A percentile compares a stretch with the other conserved stretches of the same genome.
Conservation (phyloP, 2,113 vertebrate species). For the Furnarius figulus region DNA sequence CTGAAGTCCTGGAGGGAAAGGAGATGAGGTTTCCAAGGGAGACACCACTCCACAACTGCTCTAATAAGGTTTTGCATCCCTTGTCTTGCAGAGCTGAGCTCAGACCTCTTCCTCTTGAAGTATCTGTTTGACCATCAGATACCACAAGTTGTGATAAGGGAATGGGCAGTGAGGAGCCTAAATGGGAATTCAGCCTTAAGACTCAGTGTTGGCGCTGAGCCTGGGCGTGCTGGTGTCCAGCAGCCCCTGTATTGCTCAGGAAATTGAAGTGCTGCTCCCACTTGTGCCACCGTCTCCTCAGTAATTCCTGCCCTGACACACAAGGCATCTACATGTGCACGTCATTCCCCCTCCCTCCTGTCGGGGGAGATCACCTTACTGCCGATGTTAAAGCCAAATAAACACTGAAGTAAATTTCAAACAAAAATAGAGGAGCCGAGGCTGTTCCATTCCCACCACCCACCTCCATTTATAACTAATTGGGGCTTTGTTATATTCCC, state of each 20-base stretch:
- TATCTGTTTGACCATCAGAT: neutral
- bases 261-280: neutral
- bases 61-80: neutral
- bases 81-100: neutral
- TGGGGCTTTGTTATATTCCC: conserved; percentile 58
- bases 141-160: fast-evolving
- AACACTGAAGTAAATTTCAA: neutral
- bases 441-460: conserved; percentile 27
- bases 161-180: neutral
- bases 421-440: neutral
- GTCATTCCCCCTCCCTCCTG: neutral
- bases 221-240: neutral
- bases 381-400: neutral
- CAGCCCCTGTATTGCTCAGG: neutral
- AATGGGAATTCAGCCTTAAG: neutral
- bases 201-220: fast-evolving
- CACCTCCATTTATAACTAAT: conserved; percentile 59
- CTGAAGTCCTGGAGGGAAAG: neutral
- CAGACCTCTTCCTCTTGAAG: neutral
- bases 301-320: neutral
- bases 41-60: neutral
- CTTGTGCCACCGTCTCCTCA: fast-evolving
- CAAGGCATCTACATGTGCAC: fast-evolving
- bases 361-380: neutral
- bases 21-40: neutral